Evolutionary conservation across 2,113 vertebrate species (phyloP).

Genomic region (Bujurquina vittata): DNA sequence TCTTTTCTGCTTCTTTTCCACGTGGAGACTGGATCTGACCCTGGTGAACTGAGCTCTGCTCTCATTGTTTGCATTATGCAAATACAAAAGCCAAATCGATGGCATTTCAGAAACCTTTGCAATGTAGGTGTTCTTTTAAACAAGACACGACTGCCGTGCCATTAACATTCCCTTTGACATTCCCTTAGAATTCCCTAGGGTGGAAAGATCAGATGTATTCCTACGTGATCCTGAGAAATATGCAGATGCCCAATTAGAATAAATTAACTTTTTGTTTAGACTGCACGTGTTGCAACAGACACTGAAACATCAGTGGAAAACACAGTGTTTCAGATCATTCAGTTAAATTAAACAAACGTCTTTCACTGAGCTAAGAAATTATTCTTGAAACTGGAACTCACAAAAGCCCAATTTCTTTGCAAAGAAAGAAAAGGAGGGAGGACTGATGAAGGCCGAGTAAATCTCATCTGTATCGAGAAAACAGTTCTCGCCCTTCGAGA

Average conservation of each 20-base stretch:
- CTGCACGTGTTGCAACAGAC: too few relatives aligned
- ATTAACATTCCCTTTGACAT: neutral
- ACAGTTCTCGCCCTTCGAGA: neutral
- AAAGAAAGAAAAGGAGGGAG: neutral
- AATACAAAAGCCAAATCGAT: constrained; percentile 2
- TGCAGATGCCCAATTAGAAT: neutral
- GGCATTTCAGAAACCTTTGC: neutral
- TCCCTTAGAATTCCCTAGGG: neutral
- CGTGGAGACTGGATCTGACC: constrained; percentile 1
- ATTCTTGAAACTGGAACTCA: neutral
- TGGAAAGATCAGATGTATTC: neutral
- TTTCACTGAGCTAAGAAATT: neutral
- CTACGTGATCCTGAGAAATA: neutral
- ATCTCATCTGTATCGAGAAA: constrained; percentile 40
- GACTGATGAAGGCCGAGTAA: neutral
- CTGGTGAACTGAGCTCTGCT: neutral
- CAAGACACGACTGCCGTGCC: neutral
- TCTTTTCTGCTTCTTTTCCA: too few relatives aligned
- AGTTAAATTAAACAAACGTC: neutral
- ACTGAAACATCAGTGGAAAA: neutral
- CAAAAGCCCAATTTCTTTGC: neutral
- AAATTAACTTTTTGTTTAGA: neutral
- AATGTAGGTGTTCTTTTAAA: neutral
- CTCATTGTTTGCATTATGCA: neutral
- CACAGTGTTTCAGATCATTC: neutral